Conservation (phyloP, 2,113 vertebrate species). For the Atractosteus spatula region DNA sequence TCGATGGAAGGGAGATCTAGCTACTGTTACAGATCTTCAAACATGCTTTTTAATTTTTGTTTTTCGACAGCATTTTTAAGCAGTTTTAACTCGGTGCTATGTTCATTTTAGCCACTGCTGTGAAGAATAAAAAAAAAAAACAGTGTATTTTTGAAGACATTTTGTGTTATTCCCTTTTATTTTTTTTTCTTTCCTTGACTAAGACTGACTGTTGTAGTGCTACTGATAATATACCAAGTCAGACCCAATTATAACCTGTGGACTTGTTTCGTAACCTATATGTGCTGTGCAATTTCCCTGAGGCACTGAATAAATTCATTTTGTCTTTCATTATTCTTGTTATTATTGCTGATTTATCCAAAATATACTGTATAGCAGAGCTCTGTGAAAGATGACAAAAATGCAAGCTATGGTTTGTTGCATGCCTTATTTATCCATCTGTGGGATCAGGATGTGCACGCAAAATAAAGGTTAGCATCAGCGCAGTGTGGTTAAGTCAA, state of each 20-base stretch:
- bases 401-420: too few relatives aligned
- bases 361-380: too few relatives aligned
- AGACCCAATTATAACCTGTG: conserved; percentile 39
- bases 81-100: conserved; percentile 41
- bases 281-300: conserved; percentile 60
- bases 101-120: conserved; percentile 35
- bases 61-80: neutral
- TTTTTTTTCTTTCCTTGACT: conserved; percentile 25
- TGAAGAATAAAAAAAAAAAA: conserved; percentile 13
- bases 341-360: neutral
- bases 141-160: conserved; percentile 27
- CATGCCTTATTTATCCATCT: too few relatives aligned
- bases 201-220: conserved; percentile 36
- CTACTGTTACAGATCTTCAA: conserved; percentile 14
- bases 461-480: too few relatives aligned
- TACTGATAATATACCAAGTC: conserved; percentile 36
- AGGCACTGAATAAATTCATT: conserved; percentile 71
- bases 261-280: conserved; percentile 41
- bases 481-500: too few relatives aligned
- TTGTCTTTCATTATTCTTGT: conserved; percentile 32
- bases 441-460: too few relatives aligned
- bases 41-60: neutral
- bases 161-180: conserved; percentile 22
- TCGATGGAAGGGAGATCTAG: conserved; percentile 12
- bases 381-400: too few relatives aligned